Conservation (phyloP, 2,888 invertebrate species). For the Torymus auratus region DNA sequence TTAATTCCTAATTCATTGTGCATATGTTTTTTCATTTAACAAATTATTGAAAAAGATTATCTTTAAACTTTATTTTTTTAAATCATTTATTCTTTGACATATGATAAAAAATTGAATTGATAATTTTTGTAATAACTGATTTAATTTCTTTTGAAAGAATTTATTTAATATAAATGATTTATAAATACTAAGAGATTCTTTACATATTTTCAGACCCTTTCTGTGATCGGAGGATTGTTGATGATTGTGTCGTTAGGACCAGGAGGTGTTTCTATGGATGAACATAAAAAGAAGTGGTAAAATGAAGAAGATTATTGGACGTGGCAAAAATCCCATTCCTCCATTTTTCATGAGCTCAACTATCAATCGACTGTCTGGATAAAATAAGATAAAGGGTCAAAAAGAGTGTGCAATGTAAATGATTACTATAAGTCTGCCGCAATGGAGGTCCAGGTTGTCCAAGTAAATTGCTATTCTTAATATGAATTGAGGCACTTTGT, state of each 20-base stretch:
- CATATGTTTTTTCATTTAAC: no score
- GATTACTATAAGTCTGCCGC: slow-evolving; percentile 39
- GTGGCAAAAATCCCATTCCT: slow-evolving; percentile 49
- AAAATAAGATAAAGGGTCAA: slow-evolving; percentile 37
- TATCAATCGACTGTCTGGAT: slow-evolving; percentile 49
- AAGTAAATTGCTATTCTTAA: slow-evolving; percentile 49
- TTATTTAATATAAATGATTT: background rate
- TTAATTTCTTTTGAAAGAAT: no score
- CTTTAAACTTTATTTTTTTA: no score
- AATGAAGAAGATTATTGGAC: slow-evolving; percentile 44
- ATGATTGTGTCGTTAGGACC: slow-evolving; percentile 99
- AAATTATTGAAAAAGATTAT: no score
- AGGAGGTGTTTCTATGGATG: slow-evolving; percentile 99
- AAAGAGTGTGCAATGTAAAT: slow-evolving; percentile 47
- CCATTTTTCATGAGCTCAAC: slow-evolving; percentile 45
- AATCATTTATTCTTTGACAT: no score
- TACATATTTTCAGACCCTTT: slow-evolving; percentile 90
- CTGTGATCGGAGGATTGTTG: slow-evolving; percentile 97
- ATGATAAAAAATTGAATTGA: no score
- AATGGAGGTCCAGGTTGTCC: slow-evolving; percentile 46
- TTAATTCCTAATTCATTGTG: slow-evolving; percentile 3
- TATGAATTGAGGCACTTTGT: slow-evolving; percentile 54
- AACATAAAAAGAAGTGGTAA: slow-evolving; percentile 99
- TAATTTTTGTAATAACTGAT: no score
- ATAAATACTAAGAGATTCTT: slow-evolving; percentile 7